phyloP scores from a whole-genome alignment of 2,888 invertebrate species.

The Yponomeuta plumbellus region DNA sequence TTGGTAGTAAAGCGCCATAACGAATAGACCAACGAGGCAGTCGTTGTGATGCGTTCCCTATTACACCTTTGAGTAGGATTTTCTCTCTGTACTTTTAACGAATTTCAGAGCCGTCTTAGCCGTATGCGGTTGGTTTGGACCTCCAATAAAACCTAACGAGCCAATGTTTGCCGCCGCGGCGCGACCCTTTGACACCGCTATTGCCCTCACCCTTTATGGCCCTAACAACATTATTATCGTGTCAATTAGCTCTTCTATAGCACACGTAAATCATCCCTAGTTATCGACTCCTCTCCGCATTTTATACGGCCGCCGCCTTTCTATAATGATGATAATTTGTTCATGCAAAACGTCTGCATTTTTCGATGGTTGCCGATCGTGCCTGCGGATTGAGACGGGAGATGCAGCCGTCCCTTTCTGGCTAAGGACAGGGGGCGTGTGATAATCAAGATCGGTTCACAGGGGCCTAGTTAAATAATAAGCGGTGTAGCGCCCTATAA shows the following conservation, averaged over 20 bases:
- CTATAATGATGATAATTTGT: slow-evolving; percentile 38
- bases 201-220: slow-evolving; percentile 67
- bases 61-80: slow-evolving; percentile 28
- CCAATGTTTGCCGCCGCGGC: slow-evolving; percentile 75
- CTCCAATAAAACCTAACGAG: slow-evolving; percentile 76
- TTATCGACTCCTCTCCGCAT: slow-evolving; percentile 31
- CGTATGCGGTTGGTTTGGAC: slow-evolving; percentile 73
- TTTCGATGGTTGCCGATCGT: slow-evolving; percentile 24
- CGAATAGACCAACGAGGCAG: too few species aligned
- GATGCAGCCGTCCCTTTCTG: slow-evolving; percentile 37
- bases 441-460: slow-evolving; percentile 59
- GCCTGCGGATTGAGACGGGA: slow-evolving; percentile 15
- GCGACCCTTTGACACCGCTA: slow-evolving; percentile 74
- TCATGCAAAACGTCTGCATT: slow-evolving; percentile 39
- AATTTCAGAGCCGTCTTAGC: slow-evolving; percentile 34
- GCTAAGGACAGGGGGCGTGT: slow-evolving; percentile 48
- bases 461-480: slow-evolving; percentile 69
- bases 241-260: slow-evolving; percentile 66
- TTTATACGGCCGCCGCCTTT: slow-evolving; percentile 13
- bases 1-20: too few species aligned
- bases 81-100: slow-evolving; percentile 71
- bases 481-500: slow-evolving; percentile 63
- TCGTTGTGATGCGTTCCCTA: background rate
- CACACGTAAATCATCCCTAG: slow-evolving; percentile 60
- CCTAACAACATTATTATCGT: slow-evolving; percentile 70